Percentiles rank a stretch among this genome's conserved stretches.
Conservation (phyloP, 2,888 invertebrate species). For the Bruchidius siliquastri region DNA sequence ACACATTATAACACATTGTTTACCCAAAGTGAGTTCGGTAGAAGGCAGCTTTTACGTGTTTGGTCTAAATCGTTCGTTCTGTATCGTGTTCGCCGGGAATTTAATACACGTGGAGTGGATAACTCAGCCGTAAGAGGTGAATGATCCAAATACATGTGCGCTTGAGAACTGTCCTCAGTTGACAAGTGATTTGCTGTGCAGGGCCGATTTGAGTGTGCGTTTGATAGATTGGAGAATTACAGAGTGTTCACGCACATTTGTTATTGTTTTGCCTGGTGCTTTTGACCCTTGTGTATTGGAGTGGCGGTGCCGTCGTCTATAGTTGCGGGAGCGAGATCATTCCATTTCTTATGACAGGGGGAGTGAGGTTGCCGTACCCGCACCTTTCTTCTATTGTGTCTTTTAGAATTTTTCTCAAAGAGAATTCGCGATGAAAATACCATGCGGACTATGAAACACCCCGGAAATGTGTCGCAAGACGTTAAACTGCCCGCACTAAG, state of each 20-base stretch:
- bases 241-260: constrained; percentile 61
- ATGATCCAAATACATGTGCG: constrained; percentile 24
- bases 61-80: constrained; percentile 2
- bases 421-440: constrained; percentile 17
- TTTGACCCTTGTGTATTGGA: constrained; percentile 49
- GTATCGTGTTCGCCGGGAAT: constrained; percentile 8
- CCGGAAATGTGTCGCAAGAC: constrained; percentile 11
- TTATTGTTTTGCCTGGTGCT: constrained; percentile 68
- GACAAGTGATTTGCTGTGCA: constrained; percentile 10
- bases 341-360: constrained; percentile 47
- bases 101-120: constrained; percentile 23
- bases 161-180: constrained; percentile 12
- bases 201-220: constrained; percentile 9
- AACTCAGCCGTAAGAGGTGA: constrained; percentile 19
- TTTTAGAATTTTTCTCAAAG: constrained; percentile 8
- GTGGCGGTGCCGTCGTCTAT: constrained; percentile 33
- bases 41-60: constrained; percentile 3
- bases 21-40: background rate
- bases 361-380: constrained; percentile 28
- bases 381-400: constrained; percentile 16
- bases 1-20: background rate
- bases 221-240: constrained; percentile 20
- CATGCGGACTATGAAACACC: constrained; percentile 18
- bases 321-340: constrained; percentile 45
- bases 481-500: constrained; percentile 11